A percentile compares a stretch with the other conserved stretches of the same genome.
phyloP scores from a whole-genome alignment of 2,888 invertebrate species.

The Diaperis boleti region DNA sequence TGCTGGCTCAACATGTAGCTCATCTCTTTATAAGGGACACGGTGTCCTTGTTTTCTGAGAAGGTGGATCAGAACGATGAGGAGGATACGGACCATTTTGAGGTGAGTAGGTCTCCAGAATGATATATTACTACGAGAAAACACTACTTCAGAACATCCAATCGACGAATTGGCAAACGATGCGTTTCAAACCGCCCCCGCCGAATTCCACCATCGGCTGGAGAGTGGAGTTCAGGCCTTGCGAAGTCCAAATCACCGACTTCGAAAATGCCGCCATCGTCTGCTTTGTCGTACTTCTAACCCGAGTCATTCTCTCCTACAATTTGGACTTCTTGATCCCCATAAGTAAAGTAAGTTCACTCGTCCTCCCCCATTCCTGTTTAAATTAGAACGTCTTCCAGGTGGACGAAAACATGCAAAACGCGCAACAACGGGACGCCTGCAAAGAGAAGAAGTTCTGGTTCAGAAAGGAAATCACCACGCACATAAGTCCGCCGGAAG shows the following conservation, averaged over 20 bases:
- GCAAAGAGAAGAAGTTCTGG: slow-evolving; percentile 89
- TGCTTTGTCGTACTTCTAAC: slow-evolving; percentile 98
- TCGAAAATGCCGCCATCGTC: slow-evolving; percentile 99
- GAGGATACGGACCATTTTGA: slow-evolving; percentile 99
- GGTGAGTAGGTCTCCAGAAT: slow-evolving; percentile 67
- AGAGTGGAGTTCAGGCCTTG: slow-evolving; percentile 99
- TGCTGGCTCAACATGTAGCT: slow-evolving; percentile 94
- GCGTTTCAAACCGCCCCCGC: slow-evolving; percentile 98
- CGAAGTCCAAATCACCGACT: slow-evolving; percentile 98
- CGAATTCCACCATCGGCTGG: slow-evolving; percentile 97
- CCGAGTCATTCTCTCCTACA: slow-evolving; percentile 95
- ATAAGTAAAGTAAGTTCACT: slow-evolving; percentile 87
- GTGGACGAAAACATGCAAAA: slow-evolving; percentile 97
- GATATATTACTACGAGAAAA: too few species aligned
- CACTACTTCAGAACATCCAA: slow-evolving; percentile 89
- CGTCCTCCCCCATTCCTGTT: too few species aligned
- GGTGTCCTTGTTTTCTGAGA: slow-evolving; percentile 94
- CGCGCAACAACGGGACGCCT: slow-evolving; percentile 93
- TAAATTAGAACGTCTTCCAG: slow-evolving; percentile 48
- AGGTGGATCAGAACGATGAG: slow-evolving; percentile 91
- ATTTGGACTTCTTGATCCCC: slow-evolving; percentile 95
- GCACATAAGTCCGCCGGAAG: slow-evolving; percentile 66
- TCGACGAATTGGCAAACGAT: slow-evolving; percentile 99
- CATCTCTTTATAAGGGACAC: slow-evolving; percentile 98
- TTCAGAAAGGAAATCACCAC: slow-evolving; percentile 85